These are phyloP conservation scores for Meghimatium bilineatum DNA, from an alignment of 2,888 invertebrate genomes.

Conservation along the genomic window DNA sequence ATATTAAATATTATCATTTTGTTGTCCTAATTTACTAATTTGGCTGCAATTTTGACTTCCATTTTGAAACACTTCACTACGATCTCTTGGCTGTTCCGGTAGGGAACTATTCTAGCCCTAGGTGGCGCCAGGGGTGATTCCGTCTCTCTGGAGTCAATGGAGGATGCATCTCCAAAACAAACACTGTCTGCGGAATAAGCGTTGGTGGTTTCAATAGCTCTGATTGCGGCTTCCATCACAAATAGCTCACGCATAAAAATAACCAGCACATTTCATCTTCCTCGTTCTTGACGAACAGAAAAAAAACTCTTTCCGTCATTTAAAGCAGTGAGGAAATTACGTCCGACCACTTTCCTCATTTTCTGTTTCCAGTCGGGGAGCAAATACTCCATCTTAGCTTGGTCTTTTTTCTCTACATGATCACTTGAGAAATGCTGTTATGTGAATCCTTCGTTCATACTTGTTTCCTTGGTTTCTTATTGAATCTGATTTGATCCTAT, in stretches of 20 bases:
- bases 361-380: constrained; percentile 22
- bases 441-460: not conserved
- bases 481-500: not conserved
- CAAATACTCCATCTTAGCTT: constrained; percentile 21
- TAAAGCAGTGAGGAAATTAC: constrained; percentile 31
- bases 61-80: not conserved
- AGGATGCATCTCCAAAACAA: constrained; percentile 44
- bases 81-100: constrained; percentile 25
- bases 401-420: not conserved
- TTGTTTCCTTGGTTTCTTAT: not conserved
- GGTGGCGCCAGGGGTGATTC: constrained; percentile 36
- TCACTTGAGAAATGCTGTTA: not conserved
- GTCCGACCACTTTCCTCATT: constrained; percentile 10
- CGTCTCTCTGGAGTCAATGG: constrained; percentile 18
- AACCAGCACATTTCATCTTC: constrained; percentile 23
- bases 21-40: not conserved
- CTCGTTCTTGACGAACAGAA: constrained; percentile 13
- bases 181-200: constrained; percentile 23
- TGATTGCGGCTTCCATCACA: constrained; percentile 43
- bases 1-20: not conserved
- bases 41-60: not conserved
- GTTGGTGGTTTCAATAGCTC: constrained; percentile 32
- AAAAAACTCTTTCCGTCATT: constrained; percentile 17
- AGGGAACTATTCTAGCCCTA: constrained; percentile 7
- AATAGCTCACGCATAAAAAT: constrained; percentile 27